Base-by-base conservation (phyloP, 2,797 vertebrate genomes). In the Gymnoscopelus braueri region DNA sequence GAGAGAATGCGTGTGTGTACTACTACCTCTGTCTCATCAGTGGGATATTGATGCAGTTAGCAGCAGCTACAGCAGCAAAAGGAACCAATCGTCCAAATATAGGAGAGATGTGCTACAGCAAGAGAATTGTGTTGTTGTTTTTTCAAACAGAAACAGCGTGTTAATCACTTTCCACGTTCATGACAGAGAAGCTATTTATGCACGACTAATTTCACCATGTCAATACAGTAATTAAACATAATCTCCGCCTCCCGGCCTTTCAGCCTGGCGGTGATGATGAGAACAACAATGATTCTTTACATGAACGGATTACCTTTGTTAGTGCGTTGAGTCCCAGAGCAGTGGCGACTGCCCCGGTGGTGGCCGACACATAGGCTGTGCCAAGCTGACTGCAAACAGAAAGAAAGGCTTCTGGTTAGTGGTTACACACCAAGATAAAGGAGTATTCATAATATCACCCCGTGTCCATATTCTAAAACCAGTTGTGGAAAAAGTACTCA, bases 31-130 rank as follows among this genome's bases (percentile, higher is more conserved):
- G 98, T 84, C 98, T 96, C 98, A 99, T 99, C 72, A 99, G 88
- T 0, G 98, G 98, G 82, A 99, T 99, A 80, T 99, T 99, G 91
- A 98, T 99, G 87, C 98, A 99, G 87, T 99, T 99, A 69, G 98
- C 98, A 86, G 98, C 95, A 64, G 98, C 98, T 19, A 99, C 98
- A 48, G 98, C 98, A 89, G 97, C 98, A 60, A 98, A 99, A 35
- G 98, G 98, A 77, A 99, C 98, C 74, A 99, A 98, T 9, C 98
- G 95, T 88, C 97, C 98, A 85, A 98, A 85, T 75, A 99, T 95
- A 26, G 97, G 97, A 0, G 97, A 97, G 77, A 98, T 83, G 0
- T 91, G 97, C 98, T 99, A 85, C 63, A 74, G 84, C 70, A 79
- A 72, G 78, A 69, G 60, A 67, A 51, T 44, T 10, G 39, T 44